Base-by-base conservation (phyloP, 2,888 invertebrate species). In the Hyalella azteca region DNA sequence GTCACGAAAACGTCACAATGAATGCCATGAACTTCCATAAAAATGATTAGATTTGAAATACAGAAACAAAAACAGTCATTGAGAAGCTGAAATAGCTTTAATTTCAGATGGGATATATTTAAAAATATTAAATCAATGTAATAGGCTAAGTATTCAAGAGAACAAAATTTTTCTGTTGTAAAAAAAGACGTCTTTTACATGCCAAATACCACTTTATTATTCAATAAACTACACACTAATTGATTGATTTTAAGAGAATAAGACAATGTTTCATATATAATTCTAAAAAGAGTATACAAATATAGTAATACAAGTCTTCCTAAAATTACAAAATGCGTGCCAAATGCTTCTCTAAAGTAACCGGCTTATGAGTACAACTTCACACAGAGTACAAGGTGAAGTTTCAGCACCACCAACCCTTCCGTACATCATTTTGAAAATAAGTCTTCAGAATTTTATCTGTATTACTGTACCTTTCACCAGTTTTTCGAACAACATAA, bases 391-490 rank as follows among this genome's bases (percentile, higher is more conserved):
- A 54, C 7, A 3, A 4, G 7, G 54, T 54, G 54, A 26, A 22
- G 54, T 4, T 11, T 54, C 54, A 54, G 13, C 26, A 54, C 54
- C 54, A 54, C 54, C 54, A 54, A 54, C 54, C 54, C 54, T 54
- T 54, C 54, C 54, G 26, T n/a, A n/a, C 11, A 9, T n/a, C 2
- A 26, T 26, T 29, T 54, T 54, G 54, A 22, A 54, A 54, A 26
- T 54, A 9, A 54, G 4, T 2, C 29, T 54, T 22, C 54, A 54
- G 29, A 11, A 0, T 26, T 9, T 54, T 54, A 9, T 0, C 2
- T 22, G 26, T 11, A 54, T 22, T 5, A 54, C 26, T 13, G n/a
- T n/a, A n/a, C n/a, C n/a, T n/a, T n/a, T n/a, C n/a, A n/a, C n/a
- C n/a, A n/a, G n/a, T n/a, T n/a, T n/a, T n/a, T n/a, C n/a, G n/a